Percentiles rank a stretch among this genome's conserved stretches.
These are phyloP conservation scores for Drosophila azteca DNA, from an alignment of 1,140 invertebrate species.

Conservation along the genomic window DNA sequence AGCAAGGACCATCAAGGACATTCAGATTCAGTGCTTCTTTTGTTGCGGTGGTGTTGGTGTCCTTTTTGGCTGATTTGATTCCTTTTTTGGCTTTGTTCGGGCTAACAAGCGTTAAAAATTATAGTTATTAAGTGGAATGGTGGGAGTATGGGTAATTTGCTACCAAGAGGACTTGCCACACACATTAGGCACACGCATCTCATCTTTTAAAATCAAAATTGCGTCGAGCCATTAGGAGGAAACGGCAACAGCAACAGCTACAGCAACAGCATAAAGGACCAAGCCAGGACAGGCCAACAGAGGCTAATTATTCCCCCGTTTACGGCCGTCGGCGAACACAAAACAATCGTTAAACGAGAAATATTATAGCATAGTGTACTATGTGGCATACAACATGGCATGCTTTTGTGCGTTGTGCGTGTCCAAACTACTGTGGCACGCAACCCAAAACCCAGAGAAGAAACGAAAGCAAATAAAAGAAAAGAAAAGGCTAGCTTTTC, in stretches of 20 bases:
- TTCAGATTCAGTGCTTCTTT: constrained; percentile 12
- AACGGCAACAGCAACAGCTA: constrained; percentile 21
- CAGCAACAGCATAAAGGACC: constrained; percentile 36
- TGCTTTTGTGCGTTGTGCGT: constrained; percentile 69
- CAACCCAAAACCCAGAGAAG: constrained; percentile 22
- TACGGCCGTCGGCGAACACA: constrained; percentile 61
- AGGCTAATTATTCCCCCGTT: constrained; percentile 77
- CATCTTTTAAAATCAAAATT: constrained; percentile 70
- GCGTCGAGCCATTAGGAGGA: constrained; percentile 54
- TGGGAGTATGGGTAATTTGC: constrained; percentile 31
- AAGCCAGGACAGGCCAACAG: constrained; percentile 42
- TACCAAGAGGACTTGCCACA: constrained; percentile 35
- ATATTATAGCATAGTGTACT: constrained; percentile 45
- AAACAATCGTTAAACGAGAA: constrained; percentile 78
- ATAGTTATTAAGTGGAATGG: constrained; percentile 71
- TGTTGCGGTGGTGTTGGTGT: constrained; percentile 10
- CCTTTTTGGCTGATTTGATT: constrained; percentile 55
- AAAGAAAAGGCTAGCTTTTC: neutral
- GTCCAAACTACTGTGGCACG: constrained; percentile 68
- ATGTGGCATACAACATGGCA: constrained; percentile 11
- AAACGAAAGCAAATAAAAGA: neutral
- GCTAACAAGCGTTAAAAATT: constrained; percentile 70
- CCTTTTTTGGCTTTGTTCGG: constrained; percentile 29
- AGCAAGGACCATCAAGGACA: constrained; percentile 20
- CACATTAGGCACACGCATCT: constrained; percentile 73